Base-by-base conservation (phyloP, 2,113 vertebrate genomes). In the Choloepus hoffmanni region DNA sequence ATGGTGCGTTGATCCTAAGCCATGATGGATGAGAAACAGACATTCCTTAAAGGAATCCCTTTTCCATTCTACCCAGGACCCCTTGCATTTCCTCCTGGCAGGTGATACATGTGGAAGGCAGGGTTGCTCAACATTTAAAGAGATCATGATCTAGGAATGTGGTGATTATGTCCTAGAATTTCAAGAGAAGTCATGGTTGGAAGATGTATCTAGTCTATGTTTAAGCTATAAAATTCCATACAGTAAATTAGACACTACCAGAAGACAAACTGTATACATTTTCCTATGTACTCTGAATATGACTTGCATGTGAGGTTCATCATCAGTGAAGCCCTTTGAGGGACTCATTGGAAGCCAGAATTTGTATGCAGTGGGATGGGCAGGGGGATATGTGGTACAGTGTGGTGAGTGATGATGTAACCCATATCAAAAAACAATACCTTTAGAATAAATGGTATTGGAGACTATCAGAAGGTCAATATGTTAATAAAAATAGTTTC, bases 331-430 rank as follows among this genome's bases (percentile, higher is more conserved):
- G 6, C 36, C 65, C 18, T 70, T 40, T 78, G 45, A 85, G 87
- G 85, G 60, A 68, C 11, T 50, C 24, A 53, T 53, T 45, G 16
- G 62, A 84, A 76, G 60, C 15, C 78, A 58, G 30, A 21, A 7
- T 50, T 50, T 83, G 62, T 21, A 60, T 40, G 19, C 62, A 21
- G 11, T 40, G 28, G 12, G 30, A 76, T 43, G 16, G 26, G 26
- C 24, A 63, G n/a, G 8, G 9, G 36, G 14, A 60, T 36, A 3
- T 1, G 12, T 40, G 33, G 65, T 14, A 36, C 0, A 19, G 0
- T 21, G 4, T 2, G 48, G 28, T 70, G 83, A 82, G 15, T 53
- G 63, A 26, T 23, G 67, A 65, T 13, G 9, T 13, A 43, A 24
- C 21, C n/a, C 43, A 23, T 36, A 68, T 55, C 63, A 33, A 36